Conservation (phyloP, 2,113 vertebrate species). For the Triplophysa rosa region DNA sequence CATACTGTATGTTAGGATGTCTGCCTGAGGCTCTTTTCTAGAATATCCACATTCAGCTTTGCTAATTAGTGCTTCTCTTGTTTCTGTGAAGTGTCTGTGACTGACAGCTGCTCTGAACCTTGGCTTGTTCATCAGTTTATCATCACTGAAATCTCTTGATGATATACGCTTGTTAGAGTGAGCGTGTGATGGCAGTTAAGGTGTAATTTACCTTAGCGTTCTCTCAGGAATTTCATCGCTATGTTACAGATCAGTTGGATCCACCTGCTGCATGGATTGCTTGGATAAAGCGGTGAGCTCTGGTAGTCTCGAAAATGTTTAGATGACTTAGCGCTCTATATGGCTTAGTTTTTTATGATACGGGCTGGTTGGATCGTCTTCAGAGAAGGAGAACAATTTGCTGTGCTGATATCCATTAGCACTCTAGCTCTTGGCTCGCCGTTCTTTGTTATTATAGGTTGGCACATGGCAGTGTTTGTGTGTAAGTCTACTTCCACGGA, state of each 20-base stretch:
- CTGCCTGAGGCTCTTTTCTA: not conserved
- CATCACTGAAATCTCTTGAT: slow-evolving; percentile 22
- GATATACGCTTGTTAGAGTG: slow-evolving; percentile 26
- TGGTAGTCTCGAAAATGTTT: not conserved
- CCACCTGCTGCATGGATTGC: not conserved
- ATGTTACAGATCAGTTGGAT: not conserved
- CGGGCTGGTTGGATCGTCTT: slow-evolving; percentile 14
- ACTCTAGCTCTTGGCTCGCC: slow-evolving; percentile 27
- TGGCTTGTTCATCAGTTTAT: slow-evolving; percentile 36
- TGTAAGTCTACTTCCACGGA: slow-evolving; percentile 41
- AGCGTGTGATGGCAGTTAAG: slow-evolving; percentile 16
- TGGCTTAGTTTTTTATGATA: not conserved
- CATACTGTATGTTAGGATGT: not conserved
- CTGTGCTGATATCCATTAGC: slow-evolving; percentile 34
- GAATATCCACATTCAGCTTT: slow-evolving; percentile 43
- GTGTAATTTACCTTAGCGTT: slow-evolving; percentile 27
- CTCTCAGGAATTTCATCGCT: not conserved
- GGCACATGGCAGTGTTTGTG: slow-evolving; percentile 16
- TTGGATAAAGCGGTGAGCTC: not conserved
- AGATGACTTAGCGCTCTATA: not conserved
- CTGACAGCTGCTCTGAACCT: slow-evolving; percentile 33
- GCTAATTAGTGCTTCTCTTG: slow-evolving; percentile 21
- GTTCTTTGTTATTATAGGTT: slow-evolving; percentile 48
- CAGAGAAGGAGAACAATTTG: slow-evolving; percentile 25
- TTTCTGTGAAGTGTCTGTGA: slow-evolving; percentile 18